Evolutionary conservation across 2,113 vertebrate genomes (phyloP), one percentile per base, ranked within the genome.

Genomic region (Cygnus atratus): DNA sequence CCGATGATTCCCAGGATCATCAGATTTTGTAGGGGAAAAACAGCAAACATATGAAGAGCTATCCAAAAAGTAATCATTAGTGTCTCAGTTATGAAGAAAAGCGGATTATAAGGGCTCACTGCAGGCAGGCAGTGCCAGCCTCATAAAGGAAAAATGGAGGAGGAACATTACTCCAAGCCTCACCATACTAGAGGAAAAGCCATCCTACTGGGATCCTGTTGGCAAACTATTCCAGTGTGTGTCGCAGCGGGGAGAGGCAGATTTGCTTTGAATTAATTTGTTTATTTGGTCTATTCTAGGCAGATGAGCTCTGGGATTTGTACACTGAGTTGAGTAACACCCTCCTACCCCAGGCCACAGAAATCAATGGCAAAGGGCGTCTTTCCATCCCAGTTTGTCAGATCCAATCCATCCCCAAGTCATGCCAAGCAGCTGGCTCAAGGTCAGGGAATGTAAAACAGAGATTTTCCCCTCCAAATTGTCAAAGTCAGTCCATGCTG

Each of bases 211-310:
- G 83, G 70, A 93, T 93, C 39, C 25, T 80, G 65, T 12, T 96
- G 81, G 87, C 93, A 95, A 79, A 82, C 54, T 43, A 88, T 44
- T 86, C 70, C 65, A 87, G 70, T 62, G 82, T 84, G 83, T 87
- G 55, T 29, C 9, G 1, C 82, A 91, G 74, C 6, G 7, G 29
- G 28, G 44, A 28, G 24, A 85, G 73, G 73, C 62, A 94, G 73
- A 94, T 93, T 94, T 92, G 86, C 87, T 95, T 92, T 93, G 74
- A 94, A 94, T 93, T 95, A 91, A 67, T 88, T 87, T 97, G 92
- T 96, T 95, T 96, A 92, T 95, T 89, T 94, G 71, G 31, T 92
- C 88, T 96, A 80, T 96, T 96, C 74, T 79, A 73, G 93, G 92
- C 62, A 0, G 91, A 93, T 62, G 88, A 88, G 61, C 59, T 70